A percentile compares a stretch with the other conserved stretches of the same genome.
Evolutionary conservation across 1,140 invertebrate species (phyloP).

Genomic region (Brachionus koreanus): DNA sequence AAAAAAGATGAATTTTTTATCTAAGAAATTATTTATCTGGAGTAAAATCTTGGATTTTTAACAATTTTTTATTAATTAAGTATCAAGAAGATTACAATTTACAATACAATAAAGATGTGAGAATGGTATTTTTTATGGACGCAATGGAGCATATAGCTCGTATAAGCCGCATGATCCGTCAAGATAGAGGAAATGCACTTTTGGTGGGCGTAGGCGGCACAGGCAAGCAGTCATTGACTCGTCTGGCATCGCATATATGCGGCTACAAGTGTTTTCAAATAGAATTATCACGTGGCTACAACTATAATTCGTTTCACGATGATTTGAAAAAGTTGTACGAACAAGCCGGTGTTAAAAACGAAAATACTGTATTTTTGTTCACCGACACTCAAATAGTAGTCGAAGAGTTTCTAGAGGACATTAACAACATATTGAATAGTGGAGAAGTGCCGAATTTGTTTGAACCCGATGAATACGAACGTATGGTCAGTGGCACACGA

Average conservation of each 20-base stretch:
- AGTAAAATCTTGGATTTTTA: not conserved
- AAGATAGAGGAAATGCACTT: constrained; percentile 58
- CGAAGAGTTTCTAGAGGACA: constrained; percentile 79
- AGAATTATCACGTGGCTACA: constrained; percentile 75
- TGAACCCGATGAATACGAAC: constrained; percentile 77
- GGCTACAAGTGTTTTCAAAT: constrained; percentile 74
- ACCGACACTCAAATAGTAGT: constrained; percentile 65
- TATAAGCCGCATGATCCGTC: constrained; percentile 58
- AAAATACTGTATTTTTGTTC: constrained; percentile 59
- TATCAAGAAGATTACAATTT: constrained; percentile 45
- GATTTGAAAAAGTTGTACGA: constrained; percentile 70
- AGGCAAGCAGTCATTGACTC: constrained; percentile 60
- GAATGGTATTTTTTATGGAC: constrained; percentile 59
- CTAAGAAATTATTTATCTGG: too few species aligned
- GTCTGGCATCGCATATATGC: constrained; percentile 57
- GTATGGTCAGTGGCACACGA: constrained; percentile 68
- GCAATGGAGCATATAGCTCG: constrained; percentile 58
- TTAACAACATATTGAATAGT: constrained; percentile 72
- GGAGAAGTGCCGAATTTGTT: constrained; percentile 59
- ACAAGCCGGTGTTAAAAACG: constrained; percentile 55
- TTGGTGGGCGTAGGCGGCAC: constrained; percentile 60
- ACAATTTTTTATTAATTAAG: not conserved
- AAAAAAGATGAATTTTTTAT: too few species aligned
- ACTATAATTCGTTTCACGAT: constrained; percentile 72
- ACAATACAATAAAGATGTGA: constrained; percentile 45